These are phyloP conservation scores for Argyresthia goedartella DNA, from an alignment of 2,888 invertebrate genomes.

Conservation along the genomic window DNA sequence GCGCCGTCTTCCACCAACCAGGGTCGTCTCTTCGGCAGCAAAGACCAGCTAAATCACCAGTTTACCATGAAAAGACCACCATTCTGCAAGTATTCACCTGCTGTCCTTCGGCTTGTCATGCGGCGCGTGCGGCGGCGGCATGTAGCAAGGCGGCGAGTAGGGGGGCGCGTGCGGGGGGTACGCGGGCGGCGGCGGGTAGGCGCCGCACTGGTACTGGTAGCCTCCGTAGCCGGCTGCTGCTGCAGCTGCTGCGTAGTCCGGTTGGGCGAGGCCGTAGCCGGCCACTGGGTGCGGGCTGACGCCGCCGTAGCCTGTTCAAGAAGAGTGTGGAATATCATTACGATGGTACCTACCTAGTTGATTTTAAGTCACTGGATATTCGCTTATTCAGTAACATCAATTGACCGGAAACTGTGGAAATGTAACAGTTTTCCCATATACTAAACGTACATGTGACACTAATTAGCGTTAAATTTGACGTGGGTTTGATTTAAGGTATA, in stretches of 20 bases:
- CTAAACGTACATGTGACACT: too few relatives aligned
- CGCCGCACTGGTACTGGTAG: conserved; percentile 67
- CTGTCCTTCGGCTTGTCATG: conserved; percentile 84
- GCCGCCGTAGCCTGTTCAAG: conserved; percentile 84
- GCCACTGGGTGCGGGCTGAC: conserved; percentile 85
- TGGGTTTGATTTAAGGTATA: too few relatives aligned
- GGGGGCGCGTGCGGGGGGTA: conserved; percentile 79
- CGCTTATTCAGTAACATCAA: too few relatives aligned
- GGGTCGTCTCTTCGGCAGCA: not conserved
- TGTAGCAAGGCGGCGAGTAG: conserved; percentile 87
- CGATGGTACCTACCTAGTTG: too few relatives aligned
- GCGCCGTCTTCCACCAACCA: not conserved
- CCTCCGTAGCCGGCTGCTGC: conserved; percentile 75
- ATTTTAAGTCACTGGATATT: too few relatives aligned
- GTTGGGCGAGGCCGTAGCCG: conserved; percentile 84
- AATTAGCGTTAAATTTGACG: too few relatives aligned
- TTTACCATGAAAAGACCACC: too few relatives aligned
- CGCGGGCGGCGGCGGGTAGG: conserved; percentile 72
- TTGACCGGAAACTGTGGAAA: too few relatives aligned
- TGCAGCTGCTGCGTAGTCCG: conserved; percentile 84
- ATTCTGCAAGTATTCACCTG: conserved; percentile 72
- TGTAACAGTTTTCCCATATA: too few relatives aligned
- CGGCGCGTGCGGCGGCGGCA: conserved; percentile 88
- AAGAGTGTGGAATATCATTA: too few relatives aligned
- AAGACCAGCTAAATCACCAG: not conserved